phyloP scores from a whole-genome alignment of 2,113 vertebrate species.

The Dinomys branickii region DNA sequence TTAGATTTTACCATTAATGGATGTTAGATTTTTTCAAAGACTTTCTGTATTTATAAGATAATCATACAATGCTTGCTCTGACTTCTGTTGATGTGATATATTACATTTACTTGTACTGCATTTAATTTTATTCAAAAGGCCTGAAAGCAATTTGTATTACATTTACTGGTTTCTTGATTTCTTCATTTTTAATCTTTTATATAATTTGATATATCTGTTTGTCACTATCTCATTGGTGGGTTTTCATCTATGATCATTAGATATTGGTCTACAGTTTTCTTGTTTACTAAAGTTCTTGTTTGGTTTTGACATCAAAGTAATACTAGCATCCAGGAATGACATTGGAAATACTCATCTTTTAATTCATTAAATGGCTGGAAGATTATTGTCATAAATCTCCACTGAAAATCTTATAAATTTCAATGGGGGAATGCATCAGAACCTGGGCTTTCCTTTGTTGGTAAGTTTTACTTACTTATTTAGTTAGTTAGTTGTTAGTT shows the following conservation, averaged over 20 bases:
- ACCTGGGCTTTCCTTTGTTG: neutral
- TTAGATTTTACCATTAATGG: neutral
- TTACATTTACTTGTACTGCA: neutral
- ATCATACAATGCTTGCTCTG: neutral
- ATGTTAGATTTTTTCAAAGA: neutral
- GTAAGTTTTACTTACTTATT: no score
- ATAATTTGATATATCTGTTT: neutral
- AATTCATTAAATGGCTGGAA: neutral
- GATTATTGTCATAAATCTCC: neutral
- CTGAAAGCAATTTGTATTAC: neutral
- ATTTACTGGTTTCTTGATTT: neutral
- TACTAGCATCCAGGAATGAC: neutral
- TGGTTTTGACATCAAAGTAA: neutral
- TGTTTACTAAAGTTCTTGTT: neutral
- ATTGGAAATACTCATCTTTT: neutral
- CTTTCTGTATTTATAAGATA: neutral
- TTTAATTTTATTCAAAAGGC: neutral
- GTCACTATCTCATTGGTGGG: neutral
- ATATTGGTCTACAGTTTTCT: neutral
- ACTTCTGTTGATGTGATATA: neutral
- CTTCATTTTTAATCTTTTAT: neutral
- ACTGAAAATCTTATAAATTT: neutral
- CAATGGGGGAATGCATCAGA: neutral
- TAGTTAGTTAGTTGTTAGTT: no score
- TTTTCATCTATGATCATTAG: neutral